Conservation (phyloP, 2,113 vertebrate species). For the Crotalus helleri region DNA sequence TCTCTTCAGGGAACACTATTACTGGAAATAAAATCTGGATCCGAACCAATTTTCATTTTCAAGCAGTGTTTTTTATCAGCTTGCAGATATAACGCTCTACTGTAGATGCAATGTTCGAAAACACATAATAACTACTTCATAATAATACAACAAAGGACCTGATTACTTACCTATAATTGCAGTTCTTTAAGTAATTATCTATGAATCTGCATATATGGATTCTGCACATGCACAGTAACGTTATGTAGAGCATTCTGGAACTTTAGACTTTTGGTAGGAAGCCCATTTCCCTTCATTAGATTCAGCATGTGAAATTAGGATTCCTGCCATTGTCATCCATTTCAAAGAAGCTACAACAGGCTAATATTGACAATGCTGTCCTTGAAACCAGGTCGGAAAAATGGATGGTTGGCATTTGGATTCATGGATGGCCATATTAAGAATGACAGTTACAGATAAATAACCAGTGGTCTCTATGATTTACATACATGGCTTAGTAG, state of each 20-base stretch:
- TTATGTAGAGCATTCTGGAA: neutral
- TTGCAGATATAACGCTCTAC: neutral
- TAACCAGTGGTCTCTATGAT: neutral
- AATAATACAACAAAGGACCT: conserved; percentile 3
- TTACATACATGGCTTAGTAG: neutral
- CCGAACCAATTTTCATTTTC: neutral
- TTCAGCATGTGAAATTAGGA: neutral
- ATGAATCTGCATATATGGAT: neutral
- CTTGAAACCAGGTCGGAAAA: neutral
- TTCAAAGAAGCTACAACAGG: neutral
- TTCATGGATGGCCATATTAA: neutral
- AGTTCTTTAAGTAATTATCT: neutral
- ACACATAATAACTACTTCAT: conserved; percentile 7
- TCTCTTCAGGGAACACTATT: neutral
- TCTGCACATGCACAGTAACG: neutral
- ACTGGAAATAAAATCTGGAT: neutral
- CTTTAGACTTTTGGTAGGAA: neutral
- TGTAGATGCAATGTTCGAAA: neutral
- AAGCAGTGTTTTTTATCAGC: neutral
- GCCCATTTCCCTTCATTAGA: neutral
- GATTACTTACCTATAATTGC: neutral
- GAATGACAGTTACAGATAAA: neutral
- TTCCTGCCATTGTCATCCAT: neutral
- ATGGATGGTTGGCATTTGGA: neutral
- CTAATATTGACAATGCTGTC: neutral